Percentiles rank a stretch among this genome's conserved stretches.
Evolutionary conservation across 2,888 invertebrate genomes (phyloP).

Genomic region (Drosophila lacicola): DNA sequence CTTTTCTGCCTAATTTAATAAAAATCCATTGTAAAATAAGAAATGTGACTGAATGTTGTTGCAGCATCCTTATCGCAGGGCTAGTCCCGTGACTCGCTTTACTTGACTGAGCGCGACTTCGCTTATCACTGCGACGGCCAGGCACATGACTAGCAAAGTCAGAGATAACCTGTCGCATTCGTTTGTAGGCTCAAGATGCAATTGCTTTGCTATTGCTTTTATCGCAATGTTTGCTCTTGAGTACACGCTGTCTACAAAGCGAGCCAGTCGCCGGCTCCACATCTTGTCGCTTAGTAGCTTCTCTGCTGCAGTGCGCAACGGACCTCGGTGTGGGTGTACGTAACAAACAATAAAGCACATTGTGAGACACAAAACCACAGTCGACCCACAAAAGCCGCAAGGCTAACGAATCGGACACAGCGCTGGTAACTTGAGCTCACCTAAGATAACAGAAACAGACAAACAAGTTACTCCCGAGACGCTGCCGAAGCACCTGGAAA

Average conservation of each 20-base stretch:
- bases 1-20: slow-evolving; percentile 72
- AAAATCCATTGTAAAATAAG: slow-evolving; percentile 73
- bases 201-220: slow-evolving; percentile 51
- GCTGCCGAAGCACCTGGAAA: slow-evolving; percentile 36
- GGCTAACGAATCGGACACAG: slow-evolving; percentile 34
- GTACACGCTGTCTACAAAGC: slow-evolving; percentile 20
- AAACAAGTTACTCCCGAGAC: slow-evolving; percentile 30
- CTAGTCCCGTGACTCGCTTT: slow-evolving; percentile 68
- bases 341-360: slow-evolving; percentile 22
- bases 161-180: slow-evolving; percentile 65
- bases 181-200: slow-evolving; percentile 33
- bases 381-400: slow-evolving; percentile 45
- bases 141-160: slow-evolving; percentile 50
- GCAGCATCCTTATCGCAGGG: slow-evolving; percentile 40
- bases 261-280: slow-evolving; percentile 18
- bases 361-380: slow-evolving; percentile 43
- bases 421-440: slow-evolving; percentile 52
- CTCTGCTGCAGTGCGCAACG: slow-evolving; percentile 44
- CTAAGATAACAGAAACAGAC: slow-evolving; percentile 12
- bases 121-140: slow-evolving; percentile 50
- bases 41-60: slow-evolving; percentile 8
- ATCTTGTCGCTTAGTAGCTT: slow-evolving; percentile 45
- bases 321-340: slow-evolving; percentile 43
- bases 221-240: slow-evolving; percentile 67
- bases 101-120: slow-evolving; percentile 58